Percentiles rank a stretch among this genome's conserved stretches.
phyloP scores from a whole-genome alignment of 37 sponge, comb jelly and placozoan species.

The Crambe crambe region DNA sequence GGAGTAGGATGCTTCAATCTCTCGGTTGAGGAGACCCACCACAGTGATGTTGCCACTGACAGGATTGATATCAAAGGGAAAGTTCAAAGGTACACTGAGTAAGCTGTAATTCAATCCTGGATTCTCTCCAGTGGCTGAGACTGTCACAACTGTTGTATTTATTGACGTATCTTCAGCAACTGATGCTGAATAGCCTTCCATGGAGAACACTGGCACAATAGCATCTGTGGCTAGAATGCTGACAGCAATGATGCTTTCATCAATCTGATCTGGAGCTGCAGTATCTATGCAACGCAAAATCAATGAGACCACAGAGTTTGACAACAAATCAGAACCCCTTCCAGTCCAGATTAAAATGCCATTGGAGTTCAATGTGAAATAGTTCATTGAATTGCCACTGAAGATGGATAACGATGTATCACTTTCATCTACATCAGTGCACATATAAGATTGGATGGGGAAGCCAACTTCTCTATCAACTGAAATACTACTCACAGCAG shows the following conservation, averaged over 20 bases:
- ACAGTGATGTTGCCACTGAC: slow-evolving; percentile 19
- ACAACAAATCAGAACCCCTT: not conserved
- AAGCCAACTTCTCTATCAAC: slow-evolving; percentile 18
- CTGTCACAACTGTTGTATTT: slow-evolving; percentile 13
- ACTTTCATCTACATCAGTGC: slow-evolving; percentile 47
- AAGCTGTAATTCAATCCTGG: not conserved
- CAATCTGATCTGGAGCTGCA: slow-evolving; percentile 4
- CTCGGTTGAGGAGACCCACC: slow-evolving; percentile 12
- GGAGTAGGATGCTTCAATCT: slow-evolving; percentile 4
- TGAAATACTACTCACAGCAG: slow-evolving; percentile 1
- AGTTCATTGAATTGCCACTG: slow-evolving; percentile 21
- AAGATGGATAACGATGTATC: slow-evolving; percentile 28
- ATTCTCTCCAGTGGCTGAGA: slow-evolving; percentile 24
- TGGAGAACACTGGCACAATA: slow-evolving; percentile 9
- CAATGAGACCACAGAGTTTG: slow-evolving; percentile 33
- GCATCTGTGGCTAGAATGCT: slow-evolving; percentile 16
- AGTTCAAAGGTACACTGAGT: slow-evolving; percentile 1
- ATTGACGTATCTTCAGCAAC: slow-evolving; percentile 28
- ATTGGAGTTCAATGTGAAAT: slow-evolving; percentile 34
- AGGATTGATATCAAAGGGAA: slow-evolving; percentile 40
- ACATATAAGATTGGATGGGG: slow-evolving; percentile 46
- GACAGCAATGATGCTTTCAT: slow-evolving; percentile 13
- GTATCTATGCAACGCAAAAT: slow-evolving; percentile 21
- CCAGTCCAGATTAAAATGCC: slow-evolving; percentile 45
- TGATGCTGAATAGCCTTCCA: not conserved